Evolutionary conservation across 1,140 invertebrate genomes (phyloP).

Genomic region (Drosophila kanapiae): DNA sequence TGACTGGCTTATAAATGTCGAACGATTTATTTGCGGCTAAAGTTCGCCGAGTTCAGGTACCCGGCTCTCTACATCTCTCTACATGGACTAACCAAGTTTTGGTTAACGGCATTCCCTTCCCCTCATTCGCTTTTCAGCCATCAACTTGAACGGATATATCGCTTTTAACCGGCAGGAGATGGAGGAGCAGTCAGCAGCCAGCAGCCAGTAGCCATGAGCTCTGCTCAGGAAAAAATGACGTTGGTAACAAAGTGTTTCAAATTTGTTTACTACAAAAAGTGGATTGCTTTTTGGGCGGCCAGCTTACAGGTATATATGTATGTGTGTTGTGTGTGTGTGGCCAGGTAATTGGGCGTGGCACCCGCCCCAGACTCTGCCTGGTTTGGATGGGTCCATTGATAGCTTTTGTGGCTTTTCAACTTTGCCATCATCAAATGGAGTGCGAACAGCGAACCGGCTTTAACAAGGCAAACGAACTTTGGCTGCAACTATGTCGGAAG

Average conservation of each 20-base stretch:
- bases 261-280: conserved; percentile 78
- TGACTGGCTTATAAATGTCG: conserved; percentile 82
- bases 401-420: conserved; percentile 55
- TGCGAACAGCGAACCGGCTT: conserved; percentile 56
- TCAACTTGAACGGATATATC: conserved; percentile 38
- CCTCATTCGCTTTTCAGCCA: neutral
- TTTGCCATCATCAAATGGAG: conserved; percentile 61
- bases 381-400: conserved; percentile 54
- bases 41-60: conserved; percentile 35
- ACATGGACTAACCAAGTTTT: conserved; percentile 28
- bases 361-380: neutral
- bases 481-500: conserved; percentile 7
- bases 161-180: conserved; percentile 28
- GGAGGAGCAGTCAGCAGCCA: neutral
- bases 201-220: neutral
- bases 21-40: conserved; percentile 80
- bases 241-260: conserved; percentile 77
- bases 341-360: conserved; percentile 69
- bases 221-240: conserved; percentile 48
- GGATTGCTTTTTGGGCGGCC: conserved; percentile 66
- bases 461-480: conserved; percentile 26
- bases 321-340: conserved; percentile 7
- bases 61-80: neutral
- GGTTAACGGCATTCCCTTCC: conserved; percentile 9
- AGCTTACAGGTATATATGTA: conserved; percentile 35